Conservation (phyloP, 1,140 invertebrate species). For the Calliphora vicina region DNA sequence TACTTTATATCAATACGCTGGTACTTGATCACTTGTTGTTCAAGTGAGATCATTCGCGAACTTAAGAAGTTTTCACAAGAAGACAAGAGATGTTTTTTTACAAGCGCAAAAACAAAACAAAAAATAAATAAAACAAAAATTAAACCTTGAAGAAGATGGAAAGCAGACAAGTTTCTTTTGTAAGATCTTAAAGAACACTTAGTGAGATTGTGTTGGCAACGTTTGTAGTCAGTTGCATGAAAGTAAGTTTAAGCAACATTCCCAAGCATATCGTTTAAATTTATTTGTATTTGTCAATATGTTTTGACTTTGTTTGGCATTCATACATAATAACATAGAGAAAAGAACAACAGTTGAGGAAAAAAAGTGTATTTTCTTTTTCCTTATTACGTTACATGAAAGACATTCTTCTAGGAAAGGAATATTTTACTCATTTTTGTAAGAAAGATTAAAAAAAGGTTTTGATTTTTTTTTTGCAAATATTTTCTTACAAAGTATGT, state of each 20-base stretch:
- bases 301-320: conserved; percentile 62
- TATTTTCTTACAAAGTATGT: neutral
- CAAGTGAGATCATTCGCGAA: neutral
- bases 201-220: neutral
- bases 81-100: neutral
- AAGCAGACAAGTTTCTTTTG: conserved; percentile 9
- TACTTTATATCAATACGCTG: conserved; percentile 2
- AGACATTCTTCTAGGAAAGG: neutral
- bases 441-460: neutral
- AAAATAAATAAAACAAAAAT: neutral
- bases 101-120: neutral
- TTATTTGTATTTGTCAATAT: conserved; percentile 51
- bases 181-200: neutral
- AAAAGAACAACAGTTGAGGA: neutral
- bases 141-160: neutral
- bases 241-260: neutral
- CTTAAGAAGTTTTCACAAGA: neutral
- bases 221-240: too few relatives aligned
- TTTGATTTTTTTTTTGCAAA: neutral
- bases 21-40: conserved; percentile 13
- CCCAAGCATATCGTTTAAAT: conserved; percentile 35
- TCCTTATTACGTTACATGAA: neutral
- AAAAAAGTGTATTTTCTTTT: neutral
- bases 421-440: neutral
- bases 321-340: conserved; percentile 55